Base-by-base conservation (phyloP, 2,888 invertebrate genomes). In the Allophyes oxyacanthae region DNA sequence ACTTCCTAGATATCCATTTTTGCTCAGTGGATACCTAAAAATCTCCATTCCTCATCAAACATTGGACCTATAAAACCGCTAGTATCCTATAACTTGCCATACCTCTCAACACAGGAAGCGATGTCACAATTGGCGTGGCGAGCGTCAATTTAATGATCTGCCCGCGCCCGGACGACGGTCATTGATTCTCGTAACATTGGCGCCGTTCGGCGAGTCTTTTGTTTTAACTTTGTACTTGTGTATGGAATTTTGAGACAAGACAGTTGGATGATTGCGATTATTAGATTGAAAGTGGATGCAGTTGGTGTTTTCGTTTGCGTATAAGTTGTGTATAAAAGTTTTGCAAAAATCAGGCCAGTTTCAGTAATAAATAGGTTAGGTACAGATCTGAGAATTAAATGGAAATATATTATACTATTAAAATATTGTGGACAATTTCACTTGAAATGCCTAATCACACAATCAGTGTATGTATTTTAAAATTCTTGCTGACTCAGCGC, bases 51-150 rank as follows among this genome's bases (percentile, higher is more conserved):
- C 7, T 28, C 6, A 8, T 6, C 28, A 8, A 28, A 32, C n/a
- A n/a, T n/a, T 32, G 1, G 5, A 6, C 1, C 14, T 32, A 10
- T 6, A n/a, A 28, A n/a, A 2, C 28, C 66, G 81, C 79, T 64
- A 55, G 20, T 40, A 59, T 68, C 62, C 55, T 60, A 7, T 76
- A 50, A 60, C 81, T 85, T 84, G 69, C 60, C 57, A 78, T 65
- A 64, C 55, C 64, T 58, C 64, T 61, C 60, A 74, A 77, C 79
- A 87, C 92, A 93, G 93, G 93, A 93, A 92, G 89, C 87, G 78
- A 85, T 86, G 85, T 80, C 81, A 88, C 92, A 92, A 93, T 93
- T 92, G 93, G 82, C 85, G 88, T 86, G 86, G 89, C 85, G 90
- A 85, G 83, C 86, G 88, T 85, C 91, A 90, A 92, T 91, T 92